Evolutionary conservation across 1,140 invertebrate genomes (phyloP).

Genomic region (Muscidifurax raptorellus): DNA sequence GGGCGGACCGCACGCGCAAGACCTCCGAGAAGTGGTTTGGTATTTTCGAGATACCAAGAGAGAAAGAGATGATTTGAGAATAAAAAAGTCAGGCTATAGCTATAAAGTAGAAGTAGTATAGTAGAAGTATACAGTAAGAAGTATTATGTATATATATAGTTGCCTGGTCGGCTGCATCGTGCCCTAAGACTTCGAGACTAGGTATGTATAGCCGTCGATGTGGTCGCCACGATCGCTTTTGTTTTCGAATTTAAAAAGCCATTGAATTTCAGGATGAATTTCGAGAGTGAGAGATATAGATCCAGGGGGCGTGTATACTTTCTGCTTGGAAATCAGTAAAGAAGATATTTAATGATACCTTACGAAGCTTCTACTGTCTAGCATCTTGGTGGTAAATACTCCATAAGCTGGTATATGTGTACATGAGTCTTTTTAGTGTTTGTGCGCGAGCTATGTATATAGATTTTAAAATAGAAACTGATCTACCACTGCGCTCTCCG

Average conservation of each 20-base stretch:
- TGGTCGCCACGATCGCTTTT: constrained; percentile 32
- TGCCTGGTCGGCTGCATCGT: background rate
- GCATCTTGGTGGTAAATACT: background rate
- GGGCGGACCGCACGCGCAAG: constrained; percentile 5
- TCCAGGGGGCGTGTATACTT: too few species aligned
- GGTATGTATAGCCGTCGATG: constrained; percentile 14
- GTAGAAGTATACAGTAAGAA: background rate
- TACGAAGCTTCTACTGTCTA: background rate
- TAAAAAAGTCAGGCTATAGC: background rate
- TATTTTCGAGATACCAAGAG: background rate
- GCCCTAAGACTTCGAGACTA: constrained; percentile 18
- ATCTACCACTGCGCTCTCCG: background rate
- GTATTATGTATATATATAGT: background rate
- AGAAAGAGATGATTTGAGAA: background rate
- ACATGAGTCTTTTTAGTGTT: too few species aligned
- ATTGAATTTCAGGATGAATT: too few species aligned
- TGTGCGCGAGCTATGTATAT: too few species aligned
- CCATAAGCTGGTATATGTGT: background rate
- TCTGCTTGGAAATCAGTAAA: too few species aligned
- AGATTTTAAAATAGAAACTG: background rate
- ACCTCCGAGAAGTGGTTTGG: background rate
- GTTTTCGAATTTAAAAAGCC: background rate
- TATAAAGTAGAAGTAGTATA: background rate
- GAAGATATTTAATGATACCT: too few species aligned
- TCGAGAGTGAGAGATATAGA: too few species aligned